Evolutionary conservation across 2,888 invertebrate species (phyloP).

Genomic region (Tromatobia lineatoria): DNA sequence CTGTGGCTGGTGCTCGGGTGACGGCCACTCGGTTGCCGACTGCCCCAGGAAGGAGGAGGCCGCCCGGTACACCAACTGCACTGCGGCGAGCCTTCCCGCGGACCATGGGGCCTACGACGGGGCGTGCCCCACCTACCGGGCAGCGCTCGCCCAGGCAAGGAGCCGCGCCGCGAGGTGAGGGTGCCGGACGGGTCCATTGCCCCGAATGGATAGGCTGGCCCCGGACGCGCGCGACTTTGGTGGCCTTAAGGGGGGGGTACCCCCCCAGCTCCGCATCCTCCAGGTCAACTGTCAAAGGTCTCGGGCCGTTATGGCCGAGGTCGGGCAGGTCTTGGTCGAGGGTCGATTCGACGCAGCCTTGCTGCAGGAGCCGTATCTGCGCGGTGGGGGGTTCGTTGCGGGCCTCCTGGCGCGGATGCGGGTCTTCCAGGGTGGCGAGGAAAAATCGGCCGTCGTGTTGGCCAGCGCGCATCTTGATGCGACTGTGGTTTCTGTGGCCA

Average conservation of each 20-base stretch:
- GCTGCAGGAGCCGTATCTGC: slow-evolving; percentile 40
- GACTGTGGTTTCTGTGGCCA: not conserved
- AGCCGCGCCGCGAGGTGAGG: no score
- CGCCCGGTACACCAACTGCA: not conserved
- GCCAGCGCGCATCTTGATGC: not conserved
- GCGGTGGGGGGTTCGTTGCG: slow-evolving; percentile 25
- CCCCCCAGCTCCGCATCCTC: not conserved
- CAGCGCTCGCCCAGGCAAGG: not conserved
- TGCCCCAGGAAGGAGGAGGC: not conserved
- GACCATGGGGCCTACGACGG: not conserved
- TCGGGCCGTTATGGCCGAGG: slow-evolving; percentile 25
- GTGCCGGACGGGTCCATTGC: not conserved
- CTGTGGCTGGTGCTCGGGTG: not conserved
- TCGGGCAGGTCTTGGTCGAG: slow-evolving; percentile 24
- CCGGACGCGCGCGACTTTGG: not conserved
- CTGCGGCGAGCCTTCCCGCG: not conserved
- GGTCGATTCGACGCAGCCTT: slow-evolving; percentile 38
- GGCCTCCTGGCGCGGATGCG: slow-evolving; percentile 41
- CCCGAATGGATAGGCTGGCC: not conserved
- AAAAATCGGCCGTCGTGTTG: slow-evolving; percentile 1
- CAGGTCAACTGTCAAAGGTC: slow-evolving; percentile 38
- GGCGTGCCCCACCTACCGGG: not conserved
- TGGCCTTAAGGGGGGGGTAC: not conserved
- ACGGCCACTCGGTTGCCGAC: not conserved
- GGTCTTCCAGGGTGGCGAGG: slow-evolving; percentile 38